Base-by-base conservation (phyloP, 2,113 vertebrate genomes). In the Mastomys natalensis region DNA sequence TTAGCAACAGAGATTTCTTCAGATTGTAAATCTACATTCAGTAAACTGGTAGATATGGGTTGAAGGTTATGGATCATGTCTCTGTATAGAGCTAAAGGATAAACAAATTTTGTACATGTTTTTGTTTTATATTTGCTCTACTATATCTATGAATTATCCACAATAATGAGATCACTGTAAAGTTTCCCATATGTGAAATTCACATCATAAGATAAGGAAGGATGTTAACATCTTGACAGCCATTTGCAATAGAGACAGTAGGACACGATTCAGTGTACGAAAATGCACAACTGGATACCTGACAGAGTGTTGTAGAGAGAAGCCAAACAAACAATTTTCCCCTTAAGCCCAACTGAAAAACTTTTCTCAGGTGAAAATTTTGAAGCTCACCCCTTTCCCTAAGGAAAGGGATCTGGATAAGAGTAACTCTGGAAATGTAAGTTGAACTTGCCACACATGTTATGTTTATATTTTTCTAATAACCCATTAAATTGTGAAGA, bases 71-170 rank as follows among this genome's bases (percentile, higher is more conserved):
- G 24, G 2, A 70, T 12, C 51, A n/a, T 12, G 2, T 26, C 26
- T 84, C 51, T 87, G 48, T 58, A 11, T 3, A 94, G 48, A 45
- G 0, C 19, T 74, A 45, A 8, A 15, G 17, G 22, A 58, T 45
- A 6, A 0, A 4, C 2, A 3, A 29, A 9, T n/a, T 66, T 10
- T 48, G 0, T 55, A 19, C 15, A 21, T 22, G 16, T 40, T 26
- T 12, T 5, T 16, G 68, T 16, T 43, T 72, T 24, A 2, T 31
- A 7, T 77, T 60, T 51, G 8, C 2, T 43, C n/a, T 64, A 3
- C 4, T 40, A 1, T 72, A 15, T 51, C 8, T 60, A 4, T 31
- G 7, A 19, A 34, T 73, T 58, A 24, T 16, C 4, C 9, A 58
- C 7, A 3, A 3, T 34, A 37, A 74, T 48, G n/a, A 53, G 5